phyloP scores from a whole-genome alignment of 2,888 invertebrate species.

The Ophion slaviceki region DNA sequence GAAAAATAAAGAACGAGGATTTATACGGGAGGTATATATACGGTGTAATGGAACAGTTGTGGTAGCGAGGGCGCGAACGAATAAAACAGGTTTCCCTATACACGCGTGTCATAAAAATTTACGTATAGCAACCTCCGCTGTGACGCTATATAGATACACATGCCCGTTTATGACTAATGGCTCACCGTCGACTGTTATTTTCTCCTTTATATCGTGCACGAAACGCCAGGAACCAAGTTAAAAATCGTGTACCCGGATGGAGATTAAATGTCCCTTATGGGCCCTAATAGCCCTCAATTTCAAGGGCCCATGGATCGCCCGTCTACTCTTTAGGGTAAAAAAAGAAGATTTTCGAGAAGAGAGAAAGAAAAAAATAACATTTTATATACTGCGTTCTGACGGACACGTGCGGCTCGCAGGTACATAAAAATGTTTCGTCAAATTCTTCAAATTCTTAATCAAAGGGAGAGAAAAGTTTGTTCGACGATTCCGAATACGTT shows the following conservation, averaged over 20 bases:
- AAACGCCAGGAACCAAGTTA: constrained; percentile 42
- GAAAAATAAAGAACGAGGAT: constrained; percentile 60
- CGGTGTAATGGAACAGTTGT: constrained; percentile 55
- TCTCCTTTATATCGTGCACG: constrained; percentile 53
- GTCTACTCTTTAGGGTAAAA: neutral
- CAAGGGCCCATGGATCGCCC: constrained; percentile 68
- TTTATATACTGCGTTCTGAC: constrained; percentile 35
- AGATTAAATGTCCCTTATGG: constrained; percentile 76
- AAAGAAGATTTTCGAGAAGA: neutral
- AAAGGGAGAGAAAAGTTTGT: neutral
- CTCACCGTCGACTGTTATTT: constrained; percentile 55
- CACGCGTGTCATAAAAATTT: constrained; percentile 75
- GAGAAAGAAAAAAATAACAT: constrained; percentile 2
- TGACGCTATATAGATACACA: constrained; percentile 47
- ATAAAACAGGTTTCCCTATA: constrained; percentile 75
- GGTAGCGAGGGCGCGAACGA: constrained; percentile 66
- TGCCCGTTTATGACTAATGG: constrained; percentile 59
- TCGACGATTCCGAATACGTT: neutral
- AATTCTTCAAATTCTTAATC: constrained; percentile 41
- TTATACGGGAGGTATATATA: constrained; percentile 56
- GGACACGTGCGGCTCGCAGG: constrained; percentile 8
- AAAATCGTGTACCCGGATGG: constrained; percentile 73
- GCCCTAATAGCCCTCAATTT: constrained; percentile 79
- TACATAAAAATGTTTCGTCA: constrained; percentile 44
- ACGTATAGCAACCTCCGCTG: constrained; percentile 62